Conservation (phyloP, 1,140 invertebrate genomes). For the Telenomus remus region DNA sequence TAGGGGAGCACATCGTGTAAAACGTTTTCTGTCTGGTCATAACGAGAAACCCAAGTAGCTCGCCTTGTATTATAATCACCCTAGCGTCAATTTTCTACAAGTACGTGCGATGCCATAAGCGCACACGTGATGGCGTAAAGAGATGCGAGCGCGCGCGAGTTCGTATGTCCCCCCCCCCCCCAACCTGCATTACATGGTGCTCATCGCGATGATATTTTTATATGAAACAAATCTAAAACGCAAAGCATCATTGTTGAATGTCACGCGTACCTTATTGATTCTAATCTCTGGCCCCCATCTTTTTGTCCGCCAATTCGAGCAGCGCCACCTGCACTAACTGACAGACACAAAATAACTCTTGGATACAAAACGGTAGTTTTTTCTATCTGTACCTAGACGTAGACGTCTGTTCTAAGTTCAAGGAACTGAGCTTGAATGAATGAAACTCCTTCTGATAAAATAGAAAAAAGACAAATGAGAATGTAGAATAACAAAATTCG, state of each 20-base stretch:
- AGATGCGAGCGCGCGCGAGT: constrained; percentile 47
- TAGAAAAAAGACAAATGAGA: not conserved
- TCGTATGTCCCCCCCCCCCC: constrained; percentile 3
- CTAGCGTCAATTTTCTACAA: constrained; percentile 75
- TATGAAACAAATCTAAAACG: constrained; percentile 45
- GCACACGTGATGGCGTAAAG: constrained; percentile 59
- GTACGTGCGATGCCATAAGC: constrained; percentile 58
- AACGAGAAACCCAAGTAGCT: constrained; percentile 65
- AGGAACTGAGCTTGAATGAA: not conserved
- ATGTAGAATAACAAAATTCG: not conserved
- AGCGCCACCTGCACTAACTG: constrained; percentile 9
- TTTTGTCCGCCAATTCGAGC: no score
- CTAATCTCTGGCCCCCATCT: no score
- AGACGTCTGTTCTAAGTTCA: constrained; percentile 11
- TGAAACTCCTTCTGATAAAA: not conserved
- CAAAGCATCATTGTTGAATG: constrained; percentile 36
- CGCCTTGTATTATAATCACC: constrained; percentile 72
- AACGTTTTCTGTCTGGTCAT: constrained; percentile 52
- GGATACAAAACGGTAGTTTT: constrained; percentile 12
- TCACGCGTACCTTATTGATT: constrained; percentile 4
- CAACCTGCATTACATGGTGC: constrained; percentile 35
- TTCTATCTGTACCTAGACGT: constrained; percentile 5
- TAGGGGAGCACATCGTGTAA: constrained; percentile 57
- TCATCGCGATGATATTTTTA: constrained; percentile 49
- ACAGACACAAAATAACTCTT: not conserved